These are phyloP conservation scores for Acrobasis suavella DNA, from an alignment of 2,888 invertebrate species.

Conservation along the genomic window DNA sequence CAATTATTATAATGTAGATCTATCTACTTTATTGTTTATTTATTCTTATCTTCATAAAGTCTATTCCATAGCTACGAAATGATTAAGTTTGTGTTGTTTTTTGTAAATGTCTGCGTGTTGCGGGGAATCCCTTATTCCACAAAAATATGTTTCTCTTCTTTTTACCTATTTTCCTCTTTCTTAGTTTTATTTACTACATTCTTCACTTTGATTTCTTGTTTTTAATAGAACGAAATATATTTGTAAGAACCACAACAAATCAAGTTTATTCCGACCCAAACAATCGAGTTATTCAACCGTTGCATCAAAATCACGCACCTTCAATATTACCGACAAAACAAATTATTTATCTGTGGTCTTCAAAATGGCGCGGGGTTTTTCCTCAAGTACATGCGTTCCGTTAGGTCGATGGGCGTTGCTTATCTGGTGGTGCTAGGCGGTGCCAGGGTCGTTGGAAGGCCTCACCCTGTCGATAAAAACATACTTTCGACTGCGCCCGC, in stretches of 20 bases:
- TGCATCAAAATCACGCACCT: not conserved
- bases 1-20: no score
- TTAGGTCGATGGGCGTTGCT: slow-evolving; percentile 55
- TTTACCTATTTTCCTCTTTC: no score
- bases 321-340: slow-evolving; percentile 3
- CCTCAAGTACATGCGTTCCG: slow-evolving; percentile 36
- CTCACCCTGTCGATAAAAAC: slow-evolving; percentile 61
- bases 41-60: no score
- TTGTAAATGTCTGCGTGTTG: no score
- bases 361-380: slow-evolving; percentile 30
- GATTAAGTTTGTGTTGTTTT: no score
- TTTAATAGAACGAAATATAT: no score
- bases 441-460: slow-evolving; percentile 60
- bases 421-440: slow-evolving; percentile 64
- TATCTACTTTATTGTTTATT: no score
- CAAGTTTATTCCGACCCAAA: not conserved
- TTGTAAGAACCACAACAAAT: not conserved
- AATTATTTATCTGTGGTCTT: slow-evolving; percentile 21
- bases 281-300: not conserved
- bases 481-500: slow-evolving; percentile 59
- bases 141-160: no score
- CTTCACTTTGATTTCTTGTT: no score
- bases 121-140: no score
- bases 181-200: no score
- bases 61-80: no score